Evolutionary conservation across 2,888 invertebrate species (phyloP), one percentile per base, ranked within the genome.

Genomic region (Oeneis ivallda): DNA sequence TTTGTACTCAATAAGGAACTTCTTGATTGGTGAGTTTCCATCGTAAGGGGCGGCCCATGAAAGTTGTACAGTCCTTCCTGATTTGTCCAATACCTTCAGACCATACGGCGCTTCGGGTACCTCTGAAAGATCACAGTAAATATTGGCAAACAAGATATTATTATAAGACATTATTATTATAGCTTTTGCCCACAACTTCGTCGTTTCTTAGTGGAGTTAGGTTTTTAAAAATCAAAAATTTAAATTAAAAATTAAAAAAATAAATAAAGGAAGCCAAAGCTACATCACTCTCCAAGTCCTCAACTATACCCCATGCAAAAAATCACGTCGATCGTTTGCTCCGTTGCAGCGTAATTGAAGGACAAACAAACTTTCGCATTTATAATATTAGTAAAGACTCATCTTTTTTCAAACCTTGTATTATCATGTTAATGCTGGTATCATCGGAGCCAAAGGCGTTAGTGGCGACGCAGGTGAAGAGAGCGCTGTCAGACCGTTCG

Each of bases 391-490:
- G n/a, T n/a, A n/a, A n/a, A n/a, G n/a, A n/a, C n/a, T n/a, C n/a
- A n/a, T n/a, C n/a, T n/a, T n/a, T 37, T 17, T 37, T 39, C 13
- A 34, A 88, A 94, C 96, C 96, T 94, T 98, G 98, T 73, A 98
- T 96, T 73, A 98, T 98, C 94, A 98, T 96, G 84, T 98, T 97
- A 79, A 98, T 97, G 87, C 97, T 97, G n/a, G 97, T 96, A 78
- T 98, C 98, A 81, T 98, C 98, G 71, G 97, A 97, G 61, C 98
- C 98, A 81, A 98, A 98, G 17, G 97, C 97, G 83, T 98, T 98
- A 3, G 97, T 97, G 0, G 98, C 98, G 11, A 98, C 96, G 79
- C 98, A 98, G 41, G 97, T 97, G 79, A 97, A 98, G 1, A 97
- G 91, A 1, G 97, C 98, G 4, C 97, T 96, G 84, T 98, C 98